Conservation (phyloP, 2,113 vertebrate genomes). For the Mormoops blainvillei region DNA sequence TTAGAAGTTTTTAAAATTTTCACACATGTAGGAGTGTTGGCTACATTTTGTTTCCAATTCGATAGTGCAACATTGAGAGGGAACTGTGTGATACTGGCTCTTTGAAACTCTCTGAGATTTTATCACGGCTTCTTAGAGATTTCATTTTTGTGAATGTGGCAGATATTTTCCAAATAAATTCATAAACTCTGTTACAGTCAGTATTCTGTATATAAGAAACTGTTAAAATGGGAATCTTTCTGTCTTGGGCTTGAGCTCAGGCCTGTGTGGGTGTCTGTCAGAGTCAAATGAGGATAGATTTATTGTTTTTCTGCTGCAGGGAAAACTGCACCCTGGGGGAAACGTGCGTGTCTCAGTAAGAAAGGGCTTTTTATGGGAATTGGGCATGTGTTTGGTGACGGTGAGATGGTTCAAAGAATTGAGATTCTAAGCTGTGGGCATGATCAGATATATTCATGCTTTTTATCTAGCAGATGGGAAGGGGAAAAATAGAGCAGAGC, state of each 20-base stretch:
- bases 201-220: background rate
- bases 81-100: background rate
- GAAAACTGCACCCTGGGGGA: background rate
- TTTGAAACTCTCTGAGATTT: background rate
- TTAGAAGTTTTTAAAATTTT: background rate
- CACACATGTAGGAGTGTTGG: background rate
- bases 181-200: background rate
- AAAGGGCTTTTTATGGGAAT: background rate
- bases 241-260: background rate
- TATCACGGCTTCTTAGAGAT: background rate
- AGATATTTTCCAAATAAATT: background rate
- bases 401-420: background rate
- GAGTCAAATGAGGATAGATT: no score
- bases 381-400: background rate
- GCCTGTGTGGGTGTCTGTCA: no score
- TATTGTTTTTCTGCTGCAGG: background rate
- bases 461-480: background rate
- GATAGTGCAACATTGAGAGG: background rate
- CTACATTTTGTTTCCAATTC: background rate
- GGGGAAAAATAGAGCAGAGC: background rate
- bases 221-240: background rate
- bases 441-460: background rate
- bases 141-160: background rate
- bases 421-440: background rate
- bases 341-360: background rate